Evolutionary conservation across 2,888 invertebrate species (phyloP), one percentile per base, ranked within the genome.

Genomic region (Diploptera punctata): DNA sequence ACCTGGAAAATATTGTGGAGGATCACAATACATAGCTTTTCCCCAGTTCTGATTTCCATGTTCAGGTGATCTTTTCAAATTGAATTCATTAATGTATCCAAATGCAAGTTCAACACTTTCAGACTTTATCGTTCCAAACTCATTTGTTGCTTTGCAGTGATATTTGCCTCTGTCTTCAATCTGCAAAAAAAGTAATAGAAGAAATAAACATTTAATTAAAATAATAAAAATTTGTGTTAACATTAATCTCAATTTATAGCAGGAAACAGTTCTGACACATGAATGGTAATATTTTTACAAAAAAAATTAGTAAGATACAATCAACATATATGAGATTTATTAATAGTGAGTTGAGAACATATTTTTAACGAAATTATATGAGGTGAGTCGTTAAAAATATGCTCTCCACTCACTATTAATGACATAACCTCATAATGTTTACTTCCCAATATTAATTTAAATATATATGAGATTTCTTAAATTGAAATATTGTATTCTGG

Each of bases 11-110:
- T 94, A 93, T 77, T 93, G 93, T 0, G 98, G 98, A 16, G 97
- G 94, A 85, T 97, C 96, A 84, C 97, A 97, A 77, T 91, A 93
- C 76, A 97, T 89, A 0, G 94, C 92, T 85, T 96, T 97, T 43
- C 97, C 97, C 96, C 96, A 97, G 83, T 96, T 95, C 82, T 95
- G 93, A 78, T 93, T 92, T 7, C 95, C 96, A 75, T 87, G 87
- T 83, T 97, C 97, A 54, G 89, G 86, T 0, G 95, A 91, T 72
- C 97, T 88, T 80, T 94, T 93, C 76, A 94, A 87, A 83, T 95
- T 96, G 79, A 97, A 97, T 82, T 97, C 95, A 80, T 93, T 88
- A 76, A 97, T 95, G 80, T 85, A 88, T 33, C 97, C 98, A 84
- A 97, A 98, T 57, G 94, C 92, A 3, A 98, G 83, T 67, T 92